Evolutionary conservation across 2,797 vertebrate genomes (phyloP).

Genomic region (Philypnodon macrostomus): DNA sequence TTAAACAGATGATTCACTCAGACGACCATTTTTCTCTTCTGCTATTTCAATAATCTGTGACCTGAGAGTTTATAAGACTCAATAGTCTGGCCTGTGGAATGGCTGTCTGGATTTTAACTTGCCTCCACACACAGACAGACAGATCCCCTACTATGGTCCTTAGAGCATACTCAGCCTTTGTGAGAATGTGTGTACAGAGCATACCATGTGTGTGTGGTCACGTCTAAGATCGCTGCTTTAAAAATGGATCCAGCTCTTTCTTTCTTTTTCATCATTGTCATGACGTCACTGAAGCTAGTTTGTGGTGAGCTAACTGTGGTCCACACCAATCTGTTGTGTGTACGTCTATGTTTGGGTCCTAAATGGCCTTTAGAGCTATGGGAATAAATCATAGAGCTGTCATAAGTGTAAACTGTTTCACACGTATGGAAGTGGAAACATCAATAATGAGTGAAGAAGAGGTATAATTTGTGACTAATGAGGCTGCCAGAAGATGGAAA

Average conservation of each 20-base stretch:
- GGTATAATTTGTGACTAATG: conserved; percentile 45
- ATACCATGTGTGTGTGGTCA: conserved; percentile 78
- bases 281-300: conserved; percentile 45
- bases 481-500: conserved; percentile 28
- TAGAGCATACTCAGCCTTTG: conserved; percentile 52
- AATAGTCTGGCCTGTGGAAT: conserved; percentile 73
- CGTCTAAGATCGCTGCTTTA: conserved; percentile 61
- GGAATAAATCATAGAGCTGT: conserved; percentile 40
- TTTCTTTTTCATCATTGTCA: conserved; percentile 25
- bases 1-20: conserved; percentile 42
- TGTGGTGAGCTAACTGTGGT: conserved; percentile 27
- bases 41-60: conserved; percentile 75
- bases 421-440: conserved; percentile 23
- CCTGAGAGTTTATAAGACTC: conserved; percentile 73
- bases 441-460: conserved; percentile 19
- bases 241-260: conserved; percentile 41
- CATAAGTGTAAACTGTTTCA: conserved; percentile 19
- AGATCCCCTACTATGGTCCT: conserved; percentile 65
- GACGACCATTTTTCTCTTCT: conserved; percentile 60
- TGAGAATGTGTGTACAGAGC: conserved; percentile 51
- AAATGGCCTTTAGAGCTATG: conserved; percentile 32
- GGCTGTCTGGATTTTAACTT: conserved; percentile 74
- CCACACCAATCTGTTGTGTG: conserved; percentile 9
- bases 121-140: conserved; percentile 40
- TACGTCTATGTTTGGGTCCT: conserved; percentile 14